Evolutionary conservation across 2,113 vertebrate species (phyloP).

Genomic region (Scatophagus argus): DNA sequence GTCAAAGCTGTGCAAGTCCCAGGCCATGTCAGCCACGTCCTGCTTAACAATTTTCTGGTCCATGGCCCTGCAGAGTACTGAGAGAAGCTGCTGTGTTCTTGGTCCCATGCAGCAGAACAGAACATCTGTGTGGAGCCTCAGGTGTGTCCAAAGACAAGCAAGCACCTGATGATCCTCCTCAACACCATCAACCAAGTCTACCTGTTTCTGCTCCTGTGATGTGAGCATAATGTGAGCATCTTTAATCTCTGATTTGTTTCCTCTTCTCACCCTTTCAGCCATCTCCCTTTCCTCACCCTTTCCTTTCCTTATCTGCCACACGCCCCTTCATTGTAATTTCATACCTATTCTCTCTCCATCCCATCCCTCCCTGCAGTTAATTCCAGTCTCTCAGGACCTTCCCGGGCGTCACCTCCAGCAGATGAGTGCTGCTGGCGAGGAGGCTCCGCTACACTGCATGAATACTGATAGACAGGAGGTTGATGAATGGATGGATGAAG

Average conservation of each 20-base stretch:
- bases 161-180: not conserved
- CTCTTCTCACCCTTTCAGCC: not conserved
- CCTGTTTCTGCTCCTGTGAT: not conserved
- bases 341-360: not conserved
- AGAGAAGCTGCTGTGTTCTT: too few relatives aligned
- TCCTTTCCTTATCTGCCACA: not conserved
- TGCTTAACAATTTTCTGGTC: not conserved
- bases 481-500: not conserved
- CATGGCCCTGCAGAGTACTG: not conserved
- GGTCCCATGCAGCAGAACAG: not conserved
- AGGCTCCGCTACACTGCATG: not conserved
- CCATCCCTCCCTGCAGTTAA: not conserved
- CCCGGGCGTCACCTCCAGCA: constrained; percentile 31
- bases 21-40: not conserved
- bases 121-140: not conserved
- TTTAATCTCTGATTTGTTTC: not conserved
- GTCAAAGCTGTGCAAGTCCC: not conserved
- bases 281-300: too few relatives aligned
- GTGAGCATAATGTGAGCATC: not conserved
- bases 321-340: not conserved
- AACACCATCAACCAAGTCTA: not conserved
- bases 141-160: not conserved
- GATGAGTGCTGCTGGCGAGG: constrained; percentile 6
- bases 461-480: constrained; percentile 29
- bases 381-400: constrained; percentile 16